Evolutionary conservation across 2,113 vertebrate species (phyloP), one percentile per base, ranked within the genome.

Genomic region (Bothrops jararaca): DNA sequence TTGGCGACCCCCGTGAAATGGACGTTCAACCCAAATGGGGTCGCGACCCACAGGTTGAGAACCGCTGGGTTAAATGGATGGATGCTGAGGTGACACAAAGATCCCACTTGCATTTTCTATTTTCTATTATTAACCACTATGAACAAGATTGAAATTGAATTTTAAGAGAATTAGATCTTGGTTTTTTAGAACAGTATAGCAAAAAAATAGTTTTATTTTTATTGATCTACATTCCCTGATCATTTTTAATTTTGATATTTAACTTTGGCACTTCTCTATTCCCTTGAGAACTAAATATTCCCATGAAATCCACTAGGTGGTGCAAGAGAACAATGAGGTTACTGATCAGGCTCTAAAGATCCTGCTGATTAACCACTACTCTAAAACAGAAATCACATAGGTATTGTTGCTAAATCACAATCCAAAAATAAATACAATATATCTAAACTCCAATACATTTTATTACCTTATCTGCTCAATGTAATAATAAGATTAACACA

Each of bases 301-400:
- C 53, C 26, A 86, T 23, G 56, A 88, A 89, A 85, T 53, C 92
- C 93, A 93, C 90, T 94, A 94, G 93, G 92, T 94, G 90, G 90
- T 91, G 92, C 87, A 88, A 91, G 56, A 93, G 86, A 94, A 93
- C 86, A 91, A 91, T n/a, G 92, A 89, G 93, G 91, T 91, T 89
- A 85, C 54, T 11, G 1, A 34, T 22, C 22, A 56, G 22, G 23
- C 11, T 58, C 42, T 4, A 85, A 85, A 88, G 56, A 18, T 48
- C 29, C 18, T n/a, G 9, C 26, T 92, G 39, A 34, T 23, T 26
- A 86, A 42, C 42, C 85, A 64, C 23, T 45, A 39, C 87, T 64
- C 42, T 13, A 34, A 64, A 50, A 29, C 45, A 12, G 20, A 24
- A 29, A 57, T 20, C 42, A 34, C 53, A 24, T 50, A 13, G 22